phyloP scores from a whole-genome alignment of 1,140 invertebrate species.

The Steinernema khuongi region DNA sequence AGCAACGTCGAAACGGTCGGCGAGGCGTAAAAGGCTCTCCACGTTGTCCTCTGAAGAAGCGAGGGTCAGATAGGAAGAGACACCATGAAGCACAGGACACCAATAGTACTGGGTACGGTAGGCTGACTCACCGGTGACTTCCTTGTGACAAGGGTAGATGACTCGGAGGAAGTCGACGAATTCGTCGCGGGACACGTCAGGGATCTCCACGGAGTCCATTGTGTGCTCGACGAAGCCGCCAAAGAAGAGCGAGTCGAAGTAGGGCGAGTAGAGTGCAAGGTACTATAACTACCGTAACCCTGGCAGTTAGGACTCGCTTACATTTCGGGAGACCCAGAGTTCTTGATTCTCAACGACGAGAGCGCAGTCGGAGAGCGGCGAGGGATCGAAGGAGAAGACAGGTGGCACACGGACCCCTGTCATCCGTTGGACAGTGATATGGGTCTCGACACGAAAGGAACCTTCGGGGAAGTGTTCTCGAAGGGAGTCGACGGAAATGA shows the following conservation, averaged over 20 bases:
- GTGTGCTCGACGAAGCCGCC: slow-evolving; percentile 13
- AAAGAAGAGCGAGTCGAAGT: slow-evolving; percentile 20
- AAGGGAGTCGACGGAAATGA: neutral
- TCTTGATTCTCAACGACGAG: neutral
- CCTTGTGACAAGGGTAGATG: neutral
- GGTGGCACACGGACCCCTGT: neutral
- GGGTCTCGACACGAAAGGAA: neutral
- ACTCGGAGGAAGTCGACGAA: neutral
- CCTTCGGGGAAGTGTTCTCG: neutral
- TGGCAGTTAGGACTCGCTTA: neutral
- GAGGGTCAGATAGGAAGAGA: too few species aligned
- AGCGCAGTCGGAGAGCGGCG: slow-evolving; percentile 4
- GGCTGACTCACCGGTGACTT: neutral
- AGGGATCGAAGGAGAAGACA: neutral
- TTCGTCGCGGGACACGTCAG: slow-evolving; percentile 1
- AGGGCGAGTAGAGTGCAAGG: slow-evolving; percentile 18
- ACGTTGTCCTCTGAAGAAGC: neutral
- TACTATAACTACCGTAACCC: neutral
- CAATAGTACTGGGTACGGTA: neutral
- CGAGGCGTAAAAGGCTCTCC: neutral
- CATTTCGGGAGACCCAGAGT: neutral
- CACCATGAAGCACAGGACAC: too few species aligned
- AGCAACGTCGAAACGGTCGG: neutral
- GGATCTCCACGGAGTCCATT: neutral
- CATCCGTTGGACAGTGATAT: slow-evolving; percentile 10